Conservation (phyloP, 1,140 invertebrate genomes). For the Drosophila azteca region DNA sequence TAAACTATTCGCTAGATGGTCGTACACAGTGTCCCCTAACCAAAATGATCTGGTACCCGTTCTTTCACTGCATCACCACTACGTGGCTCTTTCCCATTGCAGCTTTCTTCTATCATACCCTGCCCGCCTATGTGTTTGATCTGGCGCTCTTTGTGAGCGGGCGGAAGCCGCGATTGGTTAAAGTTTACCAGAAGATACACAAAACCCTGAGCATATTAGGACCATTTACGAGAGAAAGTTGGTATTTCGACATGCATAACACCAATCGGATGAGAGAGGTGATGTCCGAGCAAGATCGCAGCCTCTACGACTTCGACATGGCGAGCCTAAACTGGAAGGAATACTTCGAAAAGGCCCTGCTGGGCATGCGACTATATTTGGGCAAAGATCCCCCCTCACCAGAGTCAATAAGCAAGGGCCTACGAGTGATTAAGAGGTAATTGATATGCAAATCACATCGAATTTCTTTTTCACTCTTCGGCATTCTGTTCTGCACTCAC, state of each 20-base stretch:
- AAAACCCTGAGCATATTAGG: constrained; percentile 87
- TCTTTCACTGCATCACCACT: constrained; percentile 77
- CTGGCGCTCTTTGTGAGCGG: constrained; percentile 83
- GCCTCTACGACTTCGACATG: constrained; percentile 88
- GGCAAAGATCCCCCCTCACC: constrained; percentile 87
- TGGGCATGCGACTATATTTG: constrained; percentile 87
- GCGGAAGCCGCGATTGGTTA: constrained; percentile 83
- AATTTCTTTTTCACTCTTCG: neutral
- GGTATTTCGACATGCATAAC: constrained; percentile 88
- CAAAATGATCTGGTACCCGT: constrained; percentile 84
- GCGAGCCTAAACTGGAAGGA: constrained; percentile 86
- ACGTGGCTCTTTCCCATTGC: constrained; percentile 82
- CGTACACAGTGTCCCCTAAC: constrained; percentile 70
- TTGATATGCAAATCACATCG: neutral
- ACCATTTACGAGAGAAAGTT: constrained; percentile 88
- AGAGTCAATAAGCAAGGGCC: constrained; percentile 85
- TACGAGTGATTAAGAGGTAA: constrained; percentile 29
- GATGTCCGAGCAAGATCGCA: constrained; percentile 86
- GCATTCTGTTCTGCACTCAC: too few relatives aligned
- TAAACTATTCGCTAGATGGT: constrained; percentile 60
- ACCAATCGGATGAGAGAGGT: constrained; percentile 85
- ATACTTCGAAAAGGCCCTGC: constrained; percentile 86
- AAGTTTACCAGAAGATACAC: constrained; percentile 88
- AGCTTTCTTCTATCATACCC: constrained; percentile 84
- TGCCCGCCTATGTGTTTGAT: constrained; percentile 86